A percentile compares a stretch with the other conserved stretches of the same genome.
Evolutionary conservation across 1,140 invertebrate genomes (phyloP).

Genomic region (Ganaspis sp.): DNA sequence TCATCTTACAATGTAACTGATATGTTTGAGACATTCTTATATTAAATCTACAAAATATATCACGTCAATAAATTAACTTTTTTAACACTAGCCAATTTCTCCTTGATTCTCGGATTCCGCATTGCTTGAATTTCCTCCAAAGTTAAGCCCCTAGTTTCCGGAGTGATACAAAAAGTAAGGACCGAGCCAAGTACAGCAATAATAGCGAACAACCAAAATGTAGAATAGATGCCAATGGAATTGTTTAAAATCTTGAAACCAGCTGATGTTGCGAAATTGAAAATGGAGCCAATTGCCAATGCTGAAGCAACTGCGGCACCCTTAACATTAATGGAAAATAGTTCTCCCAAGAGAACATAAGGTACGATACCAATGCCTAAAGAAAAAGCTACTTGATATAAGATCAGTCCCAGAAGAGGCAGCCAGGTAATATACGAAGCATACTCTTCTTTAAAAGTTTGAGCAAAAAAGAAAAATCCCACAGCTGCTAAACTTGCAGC

Average conservation of each 20-base stretch:
- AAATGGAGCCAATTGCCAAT: neutral
- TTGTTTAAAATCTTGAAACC: neutral
- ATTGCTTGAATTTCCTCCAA: neutral
- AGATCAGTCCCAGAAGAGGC: neutral
- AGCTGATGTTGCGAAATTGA: neutral
- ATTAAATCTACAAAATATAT: neutral
- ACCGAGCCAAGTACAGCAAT: neutral
- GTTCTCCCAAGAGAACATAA: neutral
- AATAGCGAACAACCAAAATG: neutral
- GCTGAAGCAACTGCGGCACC: neutral
- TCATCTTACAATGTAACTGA: neutral
- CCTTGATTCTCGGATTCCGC: neutral
- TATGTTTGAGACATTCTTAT: neutral
- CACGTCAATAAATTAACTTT: neutral
- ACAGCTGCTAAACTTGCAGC: neutral
- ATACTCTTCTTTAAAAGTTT: neutral
- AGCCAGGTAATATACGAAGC: neutral
- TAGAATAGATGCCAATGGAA: neutral
- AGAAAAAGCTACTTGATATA: neutral
- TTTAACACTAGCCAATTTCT: neutral
- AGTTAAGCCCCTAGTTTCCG: neutral
- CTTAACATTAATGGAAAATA: neutral
- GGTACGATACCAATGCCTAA: neutral
- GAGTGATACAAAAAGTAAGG: neutral
- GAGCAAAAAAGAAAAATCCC: neutral